Base-by-base conservation (phyloP, 2,797 vertebrate genomes). In the Schizothorax lantsangensis region DNA sequence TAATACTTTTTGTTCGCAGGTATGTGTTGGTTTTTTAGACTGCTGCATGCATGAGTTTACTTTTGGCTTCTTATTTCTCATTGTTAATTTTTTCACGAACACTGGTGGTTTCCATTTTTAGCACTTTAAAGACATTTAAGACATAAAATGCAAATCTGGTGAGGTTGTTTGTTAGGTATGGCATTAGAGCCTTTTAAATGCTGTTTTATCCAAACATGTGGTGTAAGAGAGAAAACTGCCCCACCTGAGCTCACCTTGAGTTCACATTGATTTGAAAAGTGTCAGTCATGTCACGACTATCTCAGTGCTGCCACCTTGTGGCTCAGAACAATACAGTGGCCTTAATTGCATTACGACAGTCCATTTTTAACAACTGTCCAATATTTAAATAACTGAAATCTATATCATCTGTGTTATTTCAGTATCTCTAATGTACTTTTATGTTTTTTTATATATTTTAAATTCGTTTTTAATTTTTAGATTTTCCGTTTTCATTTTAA, bases 241-340 rank as follows among this genome's bases (percentile, higher is more conserved):
- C 68, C 84, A 87, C 77, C 87, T 89, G 75, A n/a, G 81, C 85
- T 94, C 86, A 94, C 94, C 93, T 95, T 95, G 85, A 94, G 57
- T 33, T 94, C 94, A 94, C 92, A 92, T 94, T 94, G 94, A 82
- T 83, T 81, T 57, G 54, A 23, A 83, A 69, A 74, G 73, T 54
- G 72, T 82, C 49, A 23, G 43, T 69, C 30, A 21, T 88, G 87
- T 88, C 81, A n/a, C 26, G 64, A 72, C 72, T 66, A 8, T 26
- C 54, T 83, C 79, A 87, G 74, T 89, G 81, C 84, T 92, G 90
- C 93, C 92, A 84, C 84, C 92, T 74, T 78, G 91, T 94, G 94
- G 77, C 26, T 85, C 15, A 47, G 75, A 54, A 74, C 84, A 82
- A 72, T 47, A 88, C 78, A 90, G 84, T 85, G 89, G 47, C 26